Base-by-base conservation (phyloP, 2,797 vertebrate genomes). In the Karalla daura region DNA sequence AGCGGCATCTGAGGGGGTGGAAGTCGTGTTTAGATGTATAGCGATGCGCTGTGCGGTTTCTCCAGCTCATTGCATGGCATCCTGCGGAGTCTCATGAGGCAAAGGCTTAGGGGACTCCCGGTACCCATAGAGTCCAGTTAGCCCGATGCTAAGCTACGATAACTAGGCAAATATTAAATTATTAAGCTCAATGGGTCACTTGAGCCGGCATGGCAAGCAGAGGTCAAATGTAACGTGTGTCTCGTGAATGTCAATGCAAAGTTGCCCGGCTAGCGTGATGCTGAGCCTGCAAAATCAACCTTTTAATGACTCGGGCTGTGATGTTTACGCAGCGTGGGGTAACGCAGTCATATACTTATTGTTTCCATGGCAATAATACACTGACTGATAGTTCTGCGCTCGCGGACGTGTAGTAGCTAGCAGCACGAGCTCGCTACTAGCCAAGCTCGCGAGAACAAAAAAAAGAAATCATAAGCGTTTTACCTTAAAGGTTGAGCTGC, bases 401-500 rank as follows among this genome's bases (percentile, higher is more conserved):
- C 11, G 17, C 25, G 25, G n/a, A n/a, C n/a, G n/a, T n/a, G n/a
- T n/a, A 20, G 65, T 24, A 65, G 78, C 69, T 77, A 83, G 69
- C 76, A 83, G 69, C 60, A 4, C 18, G 78, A 89, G 86, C 85
- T 33, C 18, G 37, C 25, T n/a, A n/a, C n/a, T 59, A 67, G 51
- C 66, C 43, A 2, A n/a, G 45, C 59, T 80, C 51, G 59, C 36
- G 35, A 33, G 25, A 73, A 27, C 15, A n/a, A n/a, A n/a, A n/a
- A n/a, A n/a, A n/a, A n/a, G 5, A 47, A 30, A 18, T 6, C 14
- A 10, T 43, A 17, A n/a, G n/a, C n/a, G n/a, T n/a, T 85, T 83
- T 85, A 92, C 90, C 89, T 77, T 72, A 23, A 51, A 51, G 39
- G 40, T 21, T 25, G 53, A 25, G 62, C 74, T 70, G 13, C 49